Base-by-base conservation (phyloP, 2,113 vertebrate species). In the Takifugu bimaculatus region DNA sequence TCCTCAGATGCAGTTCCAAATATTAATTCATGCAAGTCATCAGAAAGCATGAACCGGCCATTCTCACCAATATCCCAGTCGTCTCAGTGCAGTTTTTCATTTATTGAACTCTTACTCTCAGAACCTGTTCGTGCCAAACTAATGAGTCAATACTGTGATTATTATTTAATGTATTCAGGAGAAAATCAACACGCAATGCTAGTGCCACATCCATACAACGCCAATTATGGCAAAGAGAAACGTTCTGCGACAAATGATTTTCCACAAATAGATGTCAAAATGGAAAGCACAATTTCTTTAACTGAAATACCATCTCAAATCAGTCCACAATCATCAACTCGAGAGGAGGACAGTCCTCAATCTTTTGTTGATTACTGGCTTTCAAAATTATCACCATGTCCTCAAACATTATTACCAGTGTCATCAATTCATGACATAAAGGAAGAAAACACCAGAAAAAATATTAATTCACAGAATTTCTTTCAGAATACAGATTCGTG, bases 51-150 rank as follows among this genome's bases (percentile, higher is more conserved):
- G 60, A 54, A 4, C 12, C 59, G 74, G 57, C 68, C 85, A 48
- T 74, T 42, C 32, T 84, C 86, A 27, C 83, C 85, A 56, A 82
- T 84, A 43, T 87, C 86, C 27, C 68, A 82, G 27, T 64, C 63
- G 20, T 85, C 85, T 66, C 83, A 86, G 61, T 84, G 77, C 55
- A 88, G 86, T 82, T 88, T 82, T 48, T 87, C 88, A 63, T 89
- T 89, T 72, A 78, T 88, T 72, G 87, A 89, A 35, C 71, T 88
- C 14, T 32, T 83, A n/a, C 60, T 81, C 13, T 85, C 84, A 65
- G 80, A 86, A 74, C 48, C 73, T 58, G 27, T 57, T 5, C 77
- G 83, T 13, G 53, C 62, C 15, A 54, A 85, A 63, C 80, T 89
- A 14, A 74, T 47, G 60, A 72, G 52, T 59, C 80, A 89, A 43